Base-by-base conservation (phyloP, 2,888 invertebrate species). In the Homarus gammarus region DNA sequence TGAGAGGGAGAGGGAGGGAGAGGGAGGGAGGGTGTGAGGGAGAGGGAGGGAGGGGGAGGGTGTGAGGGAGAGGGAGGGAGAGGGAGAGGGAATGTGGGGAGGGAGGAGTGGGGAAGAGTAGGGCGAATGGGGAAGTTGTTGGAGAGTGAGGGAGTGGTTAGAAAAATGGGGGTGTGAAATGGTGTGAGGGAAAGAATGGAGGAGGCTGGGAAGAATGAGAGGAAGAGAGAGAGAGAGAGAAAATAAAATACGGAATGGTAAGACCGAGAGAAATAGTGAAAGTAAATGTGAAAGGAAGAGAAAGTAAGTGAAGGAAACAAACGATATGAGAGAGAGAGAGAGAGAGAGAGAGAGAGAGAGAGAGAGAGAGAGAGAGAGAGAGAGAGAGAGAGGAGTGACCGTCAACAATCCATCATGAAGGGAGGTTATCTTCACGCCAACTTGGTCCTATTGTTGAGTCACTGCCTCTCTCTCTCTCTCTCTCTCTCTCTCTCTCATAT, bases 341-440 rank as follows among this genome's bases (percentile, higher is more conserved):
- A 5, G 33, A 72, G n/a, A 33, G 72, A 68, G 70, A 38, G 64
- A 64, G 31, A 8, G 6, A 49, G 36, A 44, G 38, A 10, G 81
- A 36, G 68, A 56, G 8, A 70, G 64, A 70, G 68, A 68, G 0
- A n/a, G 49, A 49, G 49, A 38, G 2, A 72, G 36, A 49, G 31
- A 3, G 51, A 36, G 56, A 38, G 38, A 31, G 79, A 33, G 51
- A 77, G 31, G 56, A 56, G 40, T 61, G 38, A 40, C 40, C 64
- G 64, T 18, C 38, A 38, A 72, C 72, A 72, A n/a, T 72, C 36
- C 84, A 84, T 84, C 84, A 73, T n/a, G n/a, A 64, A 81, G 38
- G 81, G 64, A 64, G n/a, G 84, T 84, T 84, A 84, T 84, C 84
- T 73, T 84, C 51, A 73, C 84, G 84, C 51, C 36, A 51, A 51